Percentiles rank a stretch among this genome's conserved stretches.
These are phyloP conservation scores for Pseudotriccus pelzelni DNA, from an alignment of 2,797 vertebrate species.

Conservation along the genomic window DNA sequence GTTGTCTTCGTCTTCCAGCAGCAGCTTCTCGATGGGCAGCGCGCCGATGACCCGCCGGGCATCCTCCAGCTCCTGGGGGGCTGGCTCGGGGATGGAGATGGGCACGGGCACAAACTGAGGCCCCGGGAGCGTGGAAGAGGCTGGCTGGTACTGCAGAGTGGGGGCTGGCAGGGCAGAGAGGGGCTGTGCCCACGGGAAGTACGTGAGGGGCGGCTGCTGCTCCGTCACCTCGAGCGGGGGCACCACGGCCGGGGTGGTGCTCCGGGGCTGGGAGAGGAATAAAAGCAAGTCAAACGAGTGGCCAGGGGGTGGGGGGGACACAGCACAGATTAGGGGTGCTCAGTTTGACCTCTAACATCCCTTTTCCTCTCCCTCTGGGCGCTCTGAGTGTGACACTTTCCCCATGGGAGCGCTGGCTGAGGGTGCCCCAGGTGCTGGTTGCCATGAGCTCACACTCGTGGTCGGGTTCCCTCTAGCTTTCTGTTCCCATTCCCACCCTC, in stretches of 20 bases:
- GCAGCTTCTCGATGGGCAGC: slow-evolving; percentile 86
- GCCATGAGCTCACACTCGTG: not conserved
- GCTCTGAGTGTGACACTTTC: not conserved
- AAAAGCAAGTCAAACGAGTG: rapidly evolving
- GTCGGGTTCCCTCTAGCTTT: not conserved
- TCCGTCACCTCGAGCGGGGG: slow-evolving; percentile 86
- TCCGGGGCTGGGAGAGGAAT: slow-evolving; percentile 76
- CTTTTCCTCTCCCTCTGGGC: not conserved
- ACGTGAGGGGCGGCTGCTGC: slow-evolving; percentile 81
- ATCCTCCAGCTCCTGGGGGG: slow-evolving; percentile 80
- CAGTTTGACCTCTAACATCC: not conserved
- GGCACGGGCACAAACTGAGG: slow-evolving; percentile 85
- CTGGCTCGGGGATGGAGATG: slow-evolving; percentile 76
- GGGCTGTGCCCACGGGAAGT: slow-evolving; percentile 91
- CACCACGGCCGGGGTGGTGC: slow-evolving; percentile 69
- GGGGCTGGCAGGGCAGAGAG: slow-evolving; percentile 79
- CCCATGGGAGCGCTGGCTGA: not conserved
- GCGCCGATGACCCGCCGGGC: slow-evolving; percentile 72
- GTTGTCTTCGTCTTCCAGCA: slow-evolving; percentile 83
- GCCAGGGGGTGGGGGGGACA: not conserved
- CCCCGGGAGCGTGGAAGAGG: slow-evolving; percentile 74
- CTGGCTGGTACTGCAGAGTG: slow-evolving; percentile 77
- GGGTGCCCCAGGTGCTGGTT: slow-evolving; percentile 27
- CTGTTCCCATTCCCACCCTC: not conserved
- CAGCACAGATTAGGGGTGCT: not conserved